These are phyloP conservation scores for Eurypyga helias DNA, from an alignment of 2,113 vertebrate species.

Conservation along the genomic window DNA sequence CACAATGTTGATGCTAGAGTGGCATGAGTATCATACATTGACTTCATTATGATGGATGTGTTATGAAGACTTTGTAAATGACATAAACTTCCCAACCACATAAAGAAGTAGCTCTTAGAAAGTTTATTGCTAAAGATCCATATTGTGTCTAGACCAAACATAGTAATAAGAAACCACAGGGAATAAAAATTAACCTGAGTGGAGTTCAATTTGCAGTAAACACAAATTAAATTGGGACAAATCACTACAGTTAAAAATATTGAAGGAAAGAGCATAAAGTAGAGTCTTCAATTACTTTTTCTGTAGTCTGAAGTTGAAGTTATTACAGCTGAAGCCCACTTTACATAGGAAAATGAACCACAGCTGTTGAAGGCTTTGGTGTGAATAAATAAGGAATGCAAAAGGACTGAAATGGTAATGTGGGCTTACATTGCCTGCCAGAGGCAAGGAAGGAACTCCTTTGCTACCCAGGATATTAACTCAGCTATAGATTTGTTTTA, in stretches of 20 bases:
- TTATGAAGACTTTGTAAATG: constrained; percentile 36
- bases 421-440: not conserved
- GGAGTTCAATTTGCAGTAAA: constrained; percentile 55
- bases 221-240: constrained; percentile 58
- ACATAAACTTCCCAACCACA: constrained; percentile 11
- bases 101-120: constrained; percentile 34
- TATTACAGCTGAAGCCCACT: constrained; percentile 38
- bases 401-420: not conserved
- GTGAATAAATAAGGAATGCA: not conserved
- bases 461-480: not conserved
- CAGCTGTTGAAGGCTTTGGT: not conserved
- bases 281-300: constrained; percentile 35
- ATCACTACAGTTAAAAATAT: constrained; percentile 51
- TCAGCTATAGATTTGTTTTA: not conserved
- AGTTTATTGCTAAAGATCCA: constrained; percentile 47
- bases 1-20: constrained; percentile 1
- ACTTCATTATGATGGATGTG: constrained; percentile 39
- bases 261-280: constrained; percentile 11
- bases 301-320: not conserved
- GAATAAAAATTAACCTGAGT: constrained; percentile 61
- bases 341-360: constrained; percentile 19
- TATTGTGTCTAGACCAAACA: constrained; percentile 61
- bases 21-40: not conserved
- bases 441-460: not conserved
- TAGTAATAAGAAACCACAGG: constrained; percentile 29